Base-by-base conservation (phyloP, 2,113 vertebrate species). In the Indicator indicator region DNA sequence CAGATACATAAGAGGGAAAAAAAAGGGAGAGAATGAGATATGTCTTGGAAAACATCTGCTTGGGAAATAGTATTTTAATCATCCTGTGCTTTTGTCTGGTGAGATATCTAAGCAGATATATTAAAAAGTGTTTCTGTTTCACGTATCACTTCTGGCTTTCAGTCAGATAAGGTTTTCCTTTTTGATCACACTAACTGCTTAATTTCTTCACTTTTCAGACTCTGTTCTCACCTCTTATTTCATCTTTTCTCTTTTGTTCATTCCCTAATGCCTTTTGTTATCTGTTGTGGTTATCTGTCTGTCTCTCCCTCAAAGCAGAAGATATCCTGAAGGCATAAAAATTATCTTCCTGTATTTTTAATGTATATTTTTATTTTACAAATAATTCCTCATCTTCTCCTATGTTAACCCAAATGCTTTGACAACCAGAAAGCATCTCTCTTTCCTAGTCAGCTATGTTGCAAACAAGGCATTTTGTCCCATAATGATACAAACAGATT, bases 161-260 rank as follows among this genome's bases (percentile, higher is more conserved):
- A 82, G 81, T 72, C 79, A 95, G n/a, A 86, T 88, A 85, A 58
- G 24, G 12, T 81, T 97, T 96, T 95, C 38, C 71, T 78, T 89
- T 94, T 90, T 91, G 80, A 91, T 95, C 96, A 82, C 72, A 88
- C 28, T 89, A 92, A 59, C 46, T 64, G 52, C 86, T 94, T 96
- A 86, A 90, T 88, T 96, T 95, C 62, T 86, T 93, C 36, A 82
- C 56, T 90, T 92, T 62, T 79, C 42, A 23, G 46, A 75, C 91
- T 96, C 86, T 92, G 55, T 95, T 96, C 90, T 95, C 89, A 77
- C 36, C 42, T 83, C 16, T 72, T 89, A 76, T 97, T 97, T 96
- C 50, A 91, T 95, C 77, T 83, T 91, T 95, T 89, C 23, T 87
- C 38, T 89, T 96, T 86, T 88, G 58, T 95, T 84, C 60, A 91